Evolutionary conservation across 2,888 invertebrate genomes (phyloP).

Genomic region (Salticus scenicus): DNA sequence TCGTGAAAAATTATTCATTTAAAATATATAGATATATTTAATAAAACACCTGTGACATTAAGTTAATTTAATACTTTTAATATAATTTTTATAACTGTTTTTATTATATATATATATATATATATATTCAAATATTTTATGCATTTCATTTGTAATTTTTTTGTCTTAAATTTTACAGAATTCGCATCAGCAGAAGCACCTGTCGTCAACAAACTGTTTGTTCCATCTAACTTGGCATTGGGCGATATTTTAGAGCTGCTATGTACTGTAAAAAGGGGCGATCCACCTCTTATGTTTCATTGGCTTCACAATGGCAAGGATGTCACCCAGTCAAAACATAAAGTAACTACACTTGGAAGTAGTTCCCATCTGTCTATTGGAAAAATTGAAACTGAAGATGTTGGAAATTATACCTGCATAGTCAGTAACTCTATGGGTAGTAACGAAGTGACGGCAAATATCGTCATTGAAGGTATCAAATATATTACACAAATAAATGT

Average conservation of each 20-base stretch:
- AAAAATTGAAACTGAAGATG: conserved; percentile 38
- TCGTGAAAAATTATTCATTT: too few species aligned
- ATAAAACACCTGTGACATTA: too few species aligned
- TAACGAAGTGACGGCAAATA: conserved; percentile 20
- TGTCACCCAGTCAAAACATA: conserved; percentile 5
- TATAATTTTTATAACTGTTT: too few species aligned
- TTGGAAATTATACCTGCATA: conserved; percentile 65
- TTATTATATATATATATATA: too few species aligned
- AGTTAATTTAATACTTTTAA: too few species aligned
- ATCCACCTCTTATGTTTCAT: conserved; percentile 36
- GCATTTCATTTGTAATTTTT: too few species aligned
- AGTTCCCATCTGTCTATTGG: conserved; percentile 37
- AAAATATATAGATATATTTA: too few species aligned
- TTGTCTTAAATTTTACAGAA: neutral
- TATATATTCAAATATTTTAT: too few species aligned
- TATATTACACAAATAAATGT: too few species aligned
- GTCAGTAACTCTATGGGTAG: conserved; percentile 43
- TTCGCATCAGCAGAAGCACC: conserved; percentile 16
- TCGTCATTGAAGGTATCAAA: conserved; percentile 50
- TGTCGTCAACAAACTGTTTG: conserved; percentile 33
- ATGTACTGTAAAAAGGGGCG: conserved; percentile 45
- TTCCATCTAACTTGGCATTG: conserved; percentile 46
- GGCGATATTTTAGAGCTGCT: conserved; percentile 45
- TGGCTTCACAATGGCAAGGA: conserved; percentile 45
- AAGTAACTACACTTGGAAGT: conserved; percentile 23